These are phyloP conservation scores for Melikaiella ostensackeni DNA, from an alignment of 2,888 invertebrate species.

Conservation along the genomic window DNA sequence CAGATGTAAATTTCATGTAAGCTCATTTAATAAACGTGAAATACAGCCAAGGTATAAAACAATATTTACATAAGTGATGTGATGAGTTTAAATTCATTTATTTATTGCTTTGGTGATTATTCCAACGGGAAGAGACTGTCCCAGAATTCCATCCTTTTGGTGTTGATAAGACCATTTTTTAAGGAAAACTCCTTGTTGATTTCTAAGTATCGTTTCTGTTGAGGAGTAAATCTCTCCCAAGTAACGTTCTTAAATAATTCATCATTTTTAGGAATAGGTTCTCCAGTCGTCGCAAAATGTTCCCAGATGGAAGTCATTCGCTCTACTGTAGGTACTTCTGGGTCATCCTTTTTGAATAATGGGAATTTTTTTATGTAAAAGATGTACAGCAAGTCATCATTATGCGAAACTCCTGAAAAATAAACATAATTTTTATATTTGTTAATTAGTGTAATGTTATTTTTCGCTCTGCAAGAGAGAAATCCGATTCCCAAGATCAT, in stretches of 20 bases:
- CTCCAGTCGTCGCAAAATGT: conserved; percentile 78
- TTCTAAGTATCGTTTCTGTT: conserved; percentile 75
- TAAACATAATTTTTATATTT: neutral
- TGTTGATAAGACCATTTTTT: conserved; percentile 65
- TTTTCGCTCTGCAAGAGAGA: too few species aligned
- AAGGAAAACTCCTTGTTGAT: conserved; percentile 52
- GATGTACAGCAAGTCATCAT: conserved; percentile 79
- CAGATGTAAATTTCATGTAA: neutral
- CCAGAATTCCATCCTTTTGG: conserved; percentile 76
- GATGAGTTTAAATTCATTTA: neutral
- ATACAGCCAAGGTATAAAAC: conserved; percentile 6
- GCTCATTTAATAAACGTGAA: neutral
- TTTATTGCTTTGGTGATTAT: neutral
- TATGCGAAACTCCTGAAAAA: conserved; percentile 76
- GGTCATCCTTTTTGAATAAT: conserved; percentile 75
- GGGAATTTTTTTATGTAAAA: conserved; percentile 74
- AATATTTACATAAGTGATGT: neutral
- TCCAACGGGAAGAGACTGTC: conserved; percentile 74
- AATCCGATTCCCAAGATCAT: too few species aligned
- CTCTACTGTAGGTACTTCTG: conserved; percentile 76
- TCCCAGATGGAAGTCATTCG: conserved; percentile 76
- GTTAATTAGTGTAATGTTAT: neutral
- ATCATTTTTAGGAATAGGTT: conserved; percentile 75
- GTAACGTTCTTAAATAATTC: conserved; percentile 68
- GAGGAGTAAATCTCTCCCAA: conserved; percentile 74